These are phyloP conservation scores for Scatophagus argus DNA, from an alignment of 2,113 vertebrate species.

Conservation along the genomic window DNA sequence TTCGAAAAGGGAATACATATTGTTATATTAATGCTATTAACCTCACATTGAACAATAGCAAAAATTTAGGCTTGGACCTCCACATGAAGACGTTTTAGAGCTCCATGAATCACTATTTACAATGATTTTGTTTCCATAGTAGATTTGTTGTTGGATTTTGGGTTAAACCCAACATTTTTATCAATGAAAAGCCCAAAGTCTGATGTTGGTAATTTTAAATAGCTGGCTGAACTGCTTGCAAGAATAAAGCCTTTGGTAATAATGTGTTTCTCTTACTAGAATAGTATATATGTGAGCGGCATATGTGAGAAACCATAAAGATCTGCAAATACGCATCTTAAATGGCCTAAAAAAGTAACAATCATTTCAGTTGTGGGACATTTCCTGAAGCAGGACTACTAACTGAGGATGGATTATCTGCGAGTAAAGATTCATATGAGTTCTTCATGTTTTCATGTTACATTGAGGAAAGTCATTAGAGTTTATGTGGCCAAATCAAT, in stretches of 20 bases:
- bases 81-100: no score
- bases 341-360: not conserved
- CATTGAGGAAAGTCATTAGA: not conserved
- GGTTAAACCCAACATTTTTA: no score
- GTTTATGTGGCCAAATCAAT: not conserved
- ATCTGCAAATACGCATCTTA: not conserved
- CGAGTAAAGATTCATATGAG: not conserved
- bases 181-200: no score
- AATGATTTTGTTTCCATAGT: not conserved
- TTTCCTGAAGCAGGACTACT: not conserved
- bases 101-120: not conserved
- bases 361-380: not conserved
- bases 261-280: no score
- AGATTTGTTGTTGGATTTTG: not conserved
- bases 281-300: no score
- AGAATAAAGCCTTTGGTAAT: no score
- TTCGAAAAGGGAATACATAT: not conserved
- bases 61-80: no score
- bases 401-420: not conserved
- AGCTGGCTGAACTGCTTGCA: no score
- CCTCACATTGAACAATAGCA: not conserved
- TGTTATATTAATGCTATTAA: not conserved
- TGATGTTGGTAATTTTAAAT: no score
- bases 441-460: not conserved
- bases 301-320: no score